These are phyloP conservation scores for Aphidius ervi DNA, from an alignment of 1,140 invertebrate species.

Conservation along the genomic window DNA sequence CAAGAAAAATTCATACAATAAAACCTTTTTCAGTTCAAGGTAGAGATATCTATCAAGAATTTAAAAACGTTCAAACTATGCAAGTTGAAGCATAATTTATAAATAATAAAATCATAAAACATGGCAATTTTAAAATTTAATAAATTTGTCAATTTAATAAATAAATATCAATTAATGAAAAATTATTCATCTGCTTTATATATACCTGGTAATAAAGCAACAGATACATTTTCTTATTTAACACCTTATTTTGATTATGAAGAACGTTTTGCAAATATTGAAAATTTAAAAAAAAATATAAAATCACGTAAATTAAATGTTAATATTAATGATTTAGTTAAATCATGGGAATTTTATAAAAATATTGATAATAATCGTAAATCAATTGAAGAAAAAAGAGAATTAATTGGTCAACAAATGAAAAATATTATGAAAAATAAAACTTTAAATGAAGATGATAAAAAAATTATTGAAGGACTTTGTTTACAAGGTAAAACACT, in stretches of 20 bases:
- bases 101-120: not conserved
- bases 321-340: slow-evolving; percentile 48
- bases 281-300: slow-evolving; percentile 53
- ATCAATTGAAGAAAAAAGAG: slow-evolving; percentile 46
- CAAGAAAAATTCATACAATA: slow-evolving; percentile 78
- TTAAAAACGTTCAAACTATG: not conserved
- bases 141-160: not conserved
- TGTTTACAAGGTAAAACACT: slow-evolving; percentile 48
- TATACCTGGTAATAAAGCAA: slow-evolving; percentile 60
- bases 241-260: slow-evolving; percentile 61
- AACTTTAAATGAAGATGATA: slow-evolving; percentile 39
- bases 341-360: slow-evolving; percentile 55
- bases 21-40: slow-evolving; percentile 34
- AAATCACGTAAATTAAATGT: slow-evolving; percentile 47
- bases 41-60: slow-evolving; percentile 23
- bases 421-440: slow-evolving; percentile 40
- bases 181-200: slow-evolving; percentile 58
- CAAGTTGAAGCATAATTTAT: not conserved
- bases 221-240: slow-evolving; percentile 57
- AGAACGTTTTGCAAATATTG: slow-evolving; percentile 48
- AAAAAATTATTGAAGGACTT: slow-evolving; percentile 49
- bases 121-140: not conserved
- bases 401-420: slow-evolving; percentile 31
- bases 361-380: slow-evolving; percentile 42
- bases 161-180: slow-evolving; percentile 12